These are phyloP conservation scores for Eulemur rubriventer DNA, from an alignment of 2,797 vertebrate genomes.

Conservation along the genomic window DNA sequence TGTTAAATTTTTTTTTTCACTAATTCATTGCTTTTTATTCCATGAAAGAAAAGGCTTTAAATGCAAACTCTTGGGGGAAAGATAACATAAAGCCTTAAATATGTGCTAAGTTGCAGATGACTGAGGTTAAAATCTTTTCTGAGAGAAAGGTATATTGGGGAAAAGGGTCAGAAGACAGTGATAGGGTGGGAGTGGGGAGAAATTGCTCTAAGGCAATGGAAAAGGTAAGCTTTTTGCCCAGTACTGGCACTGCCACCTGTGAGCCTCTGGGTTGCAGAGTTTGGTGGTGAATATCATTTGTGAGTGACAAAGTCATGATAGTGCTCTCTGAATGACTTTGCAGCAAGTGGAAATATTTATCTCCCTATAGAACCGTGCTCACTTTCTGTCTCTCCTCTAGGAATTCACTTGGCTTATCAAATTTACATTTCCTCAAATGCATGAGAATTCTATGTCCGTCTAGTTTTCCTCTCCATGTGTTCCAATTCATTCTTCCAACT, in stretches of 20 bases:
- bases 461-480: neutral
- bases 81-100: neutral
- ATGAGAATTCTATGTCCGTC: neutral
- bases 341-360: neutral
- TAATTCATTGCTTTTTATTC: neutral
- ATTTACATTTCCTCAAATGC: neutral
- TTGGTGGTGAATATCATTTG: neutral
- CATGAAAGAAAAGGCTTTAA: conserved; percentile 35
- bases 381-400: neutral
- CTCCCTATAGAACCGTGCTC: neutral
- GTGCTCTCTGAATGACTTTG: neutral
- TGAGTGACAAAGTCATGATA: neutral
- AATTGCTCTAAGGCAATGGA: neutral
- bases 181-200: neutral
- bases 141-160: neutral
- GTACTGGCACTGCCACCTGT: neutral
- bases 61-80: neutral
- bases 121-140: neutral
- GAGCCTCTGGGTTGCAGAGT: neutral
- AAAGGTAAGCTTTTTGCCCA: neutral
- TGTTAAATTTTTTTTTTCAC: conserved; percentile 6
- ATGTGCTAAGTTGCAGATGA: neutral
- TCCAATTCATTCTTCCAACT: neutral
- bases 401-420: neutral
- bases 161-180: neutral